Conservation (phyloP, 2,113 vertebrate species). For the Chrysemys picta region DNA sequence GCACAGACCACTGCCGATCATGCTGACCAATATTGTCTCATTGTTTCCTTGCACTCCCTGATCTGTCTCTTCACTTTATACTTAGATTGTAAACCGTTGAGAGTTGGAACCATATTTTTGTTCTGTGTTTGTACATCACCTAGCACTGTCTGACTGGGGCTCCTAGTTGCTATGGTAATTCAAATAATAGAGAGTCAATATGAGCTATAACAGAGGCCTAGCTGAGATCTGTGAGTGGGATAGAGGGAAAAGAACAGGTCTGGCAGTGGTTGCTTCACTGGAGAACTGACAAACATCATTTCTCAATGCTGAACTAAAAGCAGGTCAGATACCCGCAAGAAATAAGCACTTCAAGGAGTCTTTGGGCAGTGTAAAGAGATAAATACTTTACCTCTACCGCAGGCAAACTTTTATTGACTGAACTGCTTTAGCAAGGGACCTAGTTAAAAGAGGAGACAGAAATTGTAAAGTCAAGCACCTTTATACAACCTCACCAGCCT, state of each 20-base stretch:
- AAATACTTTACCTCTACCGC: constrained; percentile 9
- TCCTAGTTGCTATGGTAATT: too few species aligned
- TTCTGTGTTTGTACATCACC: too few species aligned
- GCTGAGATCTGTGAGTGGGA: not conserved
- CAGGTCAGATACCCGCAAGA: not conserved
- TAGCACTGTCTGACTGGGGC: too few species aligned
- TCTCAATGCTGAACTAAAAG: not conserved
- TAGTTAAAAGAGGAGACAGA: not conserved
- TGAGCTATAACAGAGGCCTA: not conserved
- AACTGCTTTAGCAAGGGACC: not conserved
- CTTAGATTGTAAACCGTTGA: not conserved
- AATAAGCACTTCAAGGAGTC: not conserved
- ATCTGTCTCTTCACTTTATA: not conserved
- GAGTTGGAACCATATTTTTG: too few species aligned
- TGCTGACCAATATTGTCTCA: not conserved
- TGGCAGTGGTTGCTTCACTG: not conserved
- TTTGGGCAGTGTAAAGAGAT: not conserved
- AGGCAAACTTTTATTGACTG: not conserved
- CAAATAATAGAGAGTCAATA: too few species aligned
- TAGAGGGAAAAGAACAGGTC: not conserved
- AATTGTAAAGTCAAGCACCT: not conserved
- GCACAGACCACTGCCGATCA: not conserved
- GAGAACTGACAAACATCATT: not conserved
- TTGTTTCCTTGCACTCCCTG: not conserved
- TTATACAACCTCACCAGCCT: not conserved